Evolutionary conservation across 2,888 invertebrate species (phyloP).

Genomic region (Operophtera brumata): DNA sequence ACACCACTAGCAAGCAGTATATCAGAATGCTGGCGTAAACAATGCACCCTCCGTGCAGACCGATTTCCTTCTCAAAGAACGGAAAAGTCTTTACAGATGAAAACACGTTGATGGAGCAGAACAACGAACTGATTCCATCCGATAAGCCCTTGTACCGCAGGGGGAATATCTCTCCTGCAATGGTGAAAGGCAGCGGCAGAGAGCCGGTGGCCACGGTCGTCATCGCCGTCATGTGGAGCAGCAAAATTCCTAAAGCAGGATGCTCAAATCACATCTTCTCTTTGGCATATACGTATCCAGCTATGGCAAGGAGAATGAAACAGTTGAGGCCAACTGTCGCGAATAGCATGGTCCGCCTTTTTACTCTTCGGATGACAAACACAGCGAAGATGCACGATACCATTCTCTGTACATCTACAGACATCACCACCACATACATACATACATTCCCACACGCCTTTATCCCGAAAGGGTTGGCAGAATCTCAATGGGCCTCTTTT

Average conservation of each 20-base stretch:
- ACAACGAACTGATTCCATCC: slow-evolving; percentile 51
- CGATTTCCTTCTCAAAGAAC: slow-evolving; percentile 33
- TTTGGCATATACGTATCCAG: slow-evolving; percentile 53
- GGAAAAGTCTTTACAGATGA: slow-evolving; percentile 40
- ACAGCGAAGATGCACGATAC: slow-evolving; percentile 80
- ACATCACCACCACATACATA: slow-evolving; percentile 83
- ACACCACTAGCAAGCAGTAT: slow-evolving; percentile 48
- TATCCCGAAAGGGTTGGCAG: no score
- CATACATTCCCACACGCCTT: no score
- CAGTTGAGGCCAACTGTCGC: slow-evolving; percentile 50
- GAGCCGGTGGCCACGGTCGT: slow-evolving; percentile 79
- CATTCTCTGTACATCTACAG: slow-evolving; percentile 82
- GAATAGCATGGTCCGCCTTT: slow-evolving; percentile 60
- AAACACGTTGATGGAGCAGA: slow-evolving; percentile 41
- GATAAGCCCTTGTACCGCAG: slow-evolving; percentile 81
- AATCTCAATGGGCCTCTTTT: no score
- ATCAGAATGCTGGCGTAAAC: slow-evolving; percentile 47
- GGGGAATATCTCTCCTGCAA: slow-evolving; percentile 85
- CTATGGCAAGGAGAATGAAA: slow-evolving; percentile 46
- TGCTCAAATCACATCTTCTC: slow-evolving; percentile 45
- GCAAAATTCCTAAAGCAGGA: slow-evolving; percentile 47
- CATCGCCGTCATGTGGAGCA: slow-evolving; percentile 70
- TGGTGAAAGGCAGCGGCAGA: slow-evolving; percentile 83
- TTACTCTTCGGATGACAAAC: slow-evolving; percentile 77
- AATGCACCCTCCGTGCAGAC: slow-evolving; percentile 42